A percentile compares a stretch with the other conserved stretches of the same genome.
These are phyloP conservation scores for Tetheella fluctuosa DNA, from an alignment of 2,888 invertebrate genomes.

Conservation along the genomic window DNA sequence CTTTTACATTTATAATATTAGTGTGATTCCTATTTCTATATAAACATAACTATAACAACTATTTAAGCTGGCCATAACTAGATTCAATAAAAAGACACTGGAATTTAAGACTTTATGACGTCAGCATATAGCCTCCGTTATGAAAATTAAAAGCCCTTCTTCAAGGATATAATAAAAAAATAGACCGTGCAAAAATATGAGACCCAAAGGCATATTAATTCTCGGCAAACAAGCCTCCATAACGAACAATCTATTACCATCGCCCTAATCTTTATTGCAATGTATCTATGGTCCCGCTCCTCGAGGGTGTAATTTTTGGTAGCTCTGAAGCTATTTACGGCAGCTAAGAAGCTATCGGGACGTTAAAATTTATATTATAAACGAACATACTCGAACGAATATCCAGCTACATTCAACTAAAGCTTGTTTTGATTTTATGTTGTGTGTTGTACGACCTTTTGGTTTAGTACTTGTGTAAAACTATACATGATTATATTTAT, in stretches of 20 bases:
- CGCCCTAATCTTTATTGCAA: constrained; percentile 64
- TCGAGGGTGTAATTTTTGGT: constrained; percentile 65
- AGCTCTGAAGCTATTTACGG: constrained; percentile 66
- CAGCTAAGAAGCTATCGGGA: constrained; percentile 68
- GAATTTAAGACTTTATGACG: background rate
- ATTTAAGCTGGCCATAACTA: background rate
- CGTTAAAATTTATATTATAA: constrained; percentile 63
- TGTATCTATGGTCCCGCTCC: constrained; percentile 52
- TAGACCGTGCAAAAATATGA: constrained; percentile 6
- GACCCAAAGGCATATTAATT: constrained; percentile 53
- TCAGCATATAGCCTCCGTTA: background rate
- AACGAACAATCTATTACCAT: constrained; percentile 48
- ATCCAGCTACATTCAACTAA: constrained; percentile 27
- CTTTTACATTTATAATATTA: no score
- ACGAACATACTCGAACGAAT: constrained; percentile 30
- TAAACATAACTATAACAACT: no score
- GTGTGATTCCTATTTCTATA: no score
- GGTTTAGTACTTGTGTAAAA: no score
- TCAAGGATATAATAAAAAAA: constrained; percentile 1
- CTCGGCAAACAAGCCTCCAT: constrained; percentile 34
- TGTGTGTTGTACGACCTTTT: no score
- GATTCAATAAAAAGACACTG: background rate
- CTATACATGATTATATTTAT: background rate
- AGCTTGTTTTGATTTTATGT: constrained; percentile 7
- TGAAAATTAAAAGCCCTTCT: constrained; percentile 2